Evolutionary conservation across 2,888 invertebrate species (phyloP), one percentile per base, ranked within the genome.

Genomic region (Petrolisthes cinctipes): DNA sequence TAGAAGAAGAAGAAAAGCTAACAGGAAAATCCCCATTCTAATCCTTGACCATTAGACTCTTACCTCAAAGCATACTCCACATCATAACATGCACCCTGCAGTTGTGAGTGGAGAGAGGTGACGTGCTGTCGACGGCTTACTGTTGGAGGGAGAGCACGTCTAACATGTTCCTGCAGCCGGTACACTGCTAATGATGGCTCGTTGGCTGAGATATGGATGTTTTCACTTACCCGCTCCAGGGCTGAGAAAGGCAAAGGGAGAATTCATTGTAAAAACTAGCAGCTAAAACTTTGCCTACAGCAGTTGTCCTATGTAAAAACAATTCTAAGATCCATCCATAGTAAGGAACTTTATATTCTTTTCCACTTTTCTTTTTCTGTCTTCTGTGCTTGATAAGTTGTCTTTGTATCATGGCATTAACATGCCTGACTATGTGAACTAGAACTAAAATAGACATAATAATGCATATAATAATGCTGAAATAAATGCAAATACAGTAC

Each of bases 141-240:
- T 94, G 99, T 97, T 0, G 97, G 97, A 3, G 98, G 98, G 81
- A 99, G 93, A 1, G 98, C 97, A 23, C 89, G 93, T 83, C 93
- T 92, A 4, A 94, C 93, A 92, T 94, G 94, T 91, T 94, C 94
- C 91, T 98, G 98, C 5, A 99, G 95, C 89, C 99, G 95, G 93
- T 97, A 99, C 92, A 99, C 95, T 4, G 99, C 99, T 90, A 99
- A 93, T 0, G 98, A 98, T 0, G 99, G 99, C 92, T 99, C 99
- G 93, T 99, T 99, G 0, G 98, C 98, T 23, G 99, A 96, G 91
- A 99, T 97, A 92, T 99, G 98, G 95, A 99, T 96, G 92, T 97
- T 98, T 93, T 99, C 99, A 0, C 98, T 98, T 92, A 99, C 96
- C 91, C 97, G 95, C 92, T 99, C 99, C 0, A 97, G 95, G 84